Conservation (phyloP, 2,113 vertebrate genomes). For the Eira barbara region DNA sequence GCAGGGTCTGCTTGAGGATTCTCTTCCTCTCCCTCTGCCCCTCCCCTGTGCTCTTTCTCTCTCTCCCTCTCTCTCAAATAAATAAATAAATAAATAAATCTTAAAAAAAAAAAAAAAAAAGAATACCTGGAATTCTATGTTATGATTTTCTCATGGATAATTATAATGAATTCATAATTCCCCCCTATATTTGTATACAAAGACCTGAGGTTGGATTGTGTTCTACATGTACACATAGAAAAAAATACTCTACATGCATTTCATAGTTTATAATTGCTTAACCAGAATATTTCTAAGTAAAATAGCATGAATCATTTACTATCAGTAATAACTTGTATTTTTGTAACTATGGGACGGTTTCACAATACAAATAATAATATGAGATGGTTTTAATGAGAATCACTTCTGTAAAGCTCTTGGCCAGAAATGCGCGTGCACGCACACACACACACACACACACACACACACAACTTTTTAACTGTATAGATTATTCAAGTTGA, state of each 20-base stretch:
- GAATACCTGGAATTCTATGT: background rate
- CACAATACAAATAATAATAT: background rate
- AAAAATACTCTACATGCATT: background rate
- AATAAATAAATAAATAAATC: background rate
- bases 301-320: background rate
- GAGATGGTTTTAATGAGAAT: slow-evolving; percentile 16
- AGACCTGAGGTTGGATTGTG: background rate
- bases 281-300: background rate
- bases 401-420: background rate
- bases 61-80: background rate
- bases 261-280: slow-evolving; percentile 25
- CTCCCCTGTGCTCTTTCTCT: background rate
- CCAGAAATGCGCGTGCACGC: background rate
- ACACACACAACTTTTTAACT: background rate
- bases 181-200: background rate
- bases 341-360: slow-evolving; percentile 45
- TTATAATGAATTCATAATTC: background rate
- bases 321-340: background rate
- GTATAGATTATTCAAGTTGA: slow-evolving; percentile 25
- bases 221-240: background rate
- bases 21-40: background rate
- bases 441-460: background rate
- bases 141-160: background rate
- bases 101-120: background rate
- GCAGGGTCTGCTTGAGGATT: background rate